Percentiles rank a stretch among this genome's conserved stretches.
Evolutionary conservation across 1,140 invertebrate genomes (phyloP).

Genomic region (Leptonema lineaticorne): DNA sequence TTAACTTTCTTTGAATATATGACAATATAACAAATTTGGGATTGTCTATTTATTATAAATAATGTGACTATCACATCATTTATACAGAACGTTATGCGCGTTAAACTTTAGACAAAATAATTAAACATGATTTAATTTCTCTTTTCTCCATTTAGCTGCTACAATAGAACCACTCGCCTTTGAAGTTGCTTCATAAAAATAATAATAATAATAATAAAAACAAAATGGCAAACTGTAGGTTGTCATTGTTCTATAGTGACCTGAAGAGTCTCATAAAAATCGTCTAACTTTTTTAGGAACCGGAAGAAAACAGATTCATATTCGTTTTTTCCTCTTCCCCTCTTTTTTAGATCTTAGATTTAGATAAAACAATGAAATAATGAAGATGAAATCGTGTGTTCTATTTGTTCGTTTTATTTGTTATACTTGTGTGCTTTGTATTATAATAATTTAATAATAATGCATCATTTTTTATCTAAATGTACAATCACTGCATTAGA

Average conservation of each 20-base stretch:
- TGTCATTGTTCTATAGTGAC: slow-evolving; percentile 17
- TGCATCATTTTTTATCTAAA: neutral
- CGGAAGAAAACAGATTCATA: too few relatives aligned
- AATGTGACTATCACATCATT: too few relatives aligned
- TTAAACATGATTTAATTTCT: neutral
- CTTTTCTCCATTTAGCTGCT: slow-evolving; percentile 63
- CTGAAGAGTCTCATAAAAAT: neutral
- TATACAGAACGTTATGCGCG: too few relatives aligned
- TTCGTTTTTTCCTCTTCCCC: neutral
- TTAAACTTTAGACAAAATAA: too few relatives aligned
- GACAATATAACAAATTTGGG: too few relatives aligned
- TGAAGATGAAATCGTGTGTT: neutral
- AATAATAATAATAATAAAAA: neutral
- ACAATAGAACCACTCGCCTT: slow-evolving; percentile 71
- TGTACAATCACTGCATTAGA: slow-evolving; percentile 18
- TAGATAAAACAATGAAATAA: neutral
- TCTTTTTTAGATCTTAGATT: neutral
- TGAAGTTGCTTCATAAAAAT: slow-evolving; percentile 47
- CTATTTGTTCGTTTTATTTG: too few relatives aligned
- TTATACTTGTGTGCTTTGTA: too few relatives aligned
- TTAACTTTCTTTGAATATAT: too few relatives aligned
- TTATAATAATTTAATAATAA: neutral
- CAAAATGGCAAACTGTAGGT: neutral
- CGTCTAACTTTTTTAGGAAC: neutral
- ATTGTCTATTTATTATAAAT: too few relatives aligned